A percentile compares a stretch with the other conserved stretches of the same genome.
These are phyloP conservation scores for Scyliorhinus canicula DNA, from an alignment of 2,797 vertebrate species.

Conservation along the genomic window DNA sequence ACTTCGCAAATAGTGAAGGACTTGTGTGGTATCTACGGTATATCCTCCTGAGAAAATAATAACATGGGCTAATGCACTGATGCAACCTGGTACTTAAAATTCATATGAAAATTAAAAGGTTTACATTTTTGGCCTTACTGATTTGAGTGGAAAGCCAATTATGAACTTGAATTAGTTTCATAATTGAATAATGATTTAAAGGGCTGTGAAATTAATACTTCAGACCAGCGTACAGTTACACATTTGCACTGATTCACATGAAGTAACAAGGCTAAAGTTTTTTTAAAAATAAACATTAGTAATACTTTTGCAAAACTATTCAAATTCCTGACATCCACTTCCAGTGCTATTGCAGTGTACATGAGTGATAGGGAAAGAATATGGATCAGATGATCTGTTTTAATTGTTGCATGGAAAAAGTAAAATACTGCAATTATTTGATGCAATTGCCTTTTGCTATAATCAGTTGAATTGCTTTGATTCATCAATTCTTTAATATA, in stretches of 20 bases:
- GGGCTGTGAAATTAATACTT: constrained; percentile 84
- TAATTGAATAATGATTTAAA: constrained; percentile 94
- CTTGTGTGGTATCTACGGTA: constrained; percentile 57
- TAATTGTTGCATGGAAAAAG: background rate
- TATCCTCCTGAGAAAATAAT: constrained; percentile 57
- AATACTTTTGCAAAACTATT: constrained; percentile 12
- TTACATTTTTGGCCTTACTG: constrained; percentile 87
- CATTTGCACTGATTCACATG: constrained; percentile 55
- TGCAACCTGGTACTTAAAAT: constrained; percentile 67
- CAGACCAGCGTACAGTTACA: constrained; percentile 66
- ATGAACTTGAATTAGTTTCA: constrained; percentile 93
- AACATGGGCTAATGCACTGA: constrained; percentile 57
- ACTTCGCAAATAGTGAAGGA: background rate
- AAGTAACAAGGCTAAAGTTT: constrained; percentile 62
- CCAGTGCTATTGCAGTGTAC: background rate
- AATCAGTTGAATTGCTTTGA: background rate
- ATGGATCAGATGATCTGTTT: background rate
- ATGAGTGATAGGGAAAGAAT: background rate
- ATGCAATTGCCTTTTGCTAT: constrained; percentile 8
- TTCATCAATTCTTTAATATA: background rate
- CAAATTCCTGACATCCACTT: background rate
- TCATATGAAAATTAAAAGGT: constrained; percentile 82
- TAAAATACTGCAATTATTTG: background rate
- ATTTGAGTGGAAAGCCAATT: constrained; percentile 94
- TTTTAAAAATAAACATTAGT: constrained; percentile 51